These are phyloP conservation scores for Rhinolophus ferrumequinum DNA, from an alignment of 2,113 vertebrate genomes.

Conservation along the genomic window DNA sequence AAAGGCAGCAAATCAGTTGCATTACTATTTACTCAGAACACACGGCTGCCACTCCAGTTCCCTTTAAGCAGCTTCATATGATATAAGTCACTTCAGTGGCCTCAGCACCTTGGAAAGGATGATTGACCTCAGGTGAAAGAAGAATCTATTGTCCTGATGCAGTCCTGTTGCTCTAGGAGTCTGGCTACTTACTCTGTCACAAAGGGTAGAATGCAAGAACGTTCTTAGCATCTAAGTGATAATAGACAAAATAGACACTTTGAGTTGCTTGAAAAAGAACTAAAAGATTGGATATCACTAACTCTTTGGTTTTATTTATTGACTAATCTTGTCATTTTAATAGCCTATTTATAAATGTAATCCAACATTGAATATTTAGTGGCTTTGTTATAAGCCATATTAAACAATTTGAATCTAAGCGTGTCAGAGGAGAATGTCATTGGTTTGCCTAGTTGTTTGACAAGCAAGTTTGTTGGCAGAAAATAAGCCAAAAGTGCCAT, in stretches of 20 bases:
- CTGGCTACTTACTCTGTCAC: neutral
- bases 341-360: constrained; percentile 44
- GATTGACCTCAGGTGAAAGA: neutral
- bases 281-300: neutral
- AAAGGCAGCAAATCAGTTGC: neutral
- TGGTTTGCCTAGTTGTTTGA: neutral
- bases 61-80: neutral
- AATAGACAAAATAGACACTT: constrained; percentile 11
- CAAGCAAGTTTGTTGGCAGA: neutral
- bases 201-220: neutral
- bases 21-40: neutral
- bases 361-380: constrained; percentile 52
- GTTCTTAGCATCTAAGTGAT: neutral
- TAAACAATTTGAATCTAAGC: constrained; percentile 51
- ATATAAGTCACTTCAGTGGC: neutral
- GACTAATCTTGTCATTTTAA: constrained; percentile 50
- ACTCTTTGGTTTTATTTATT: constrained; percentile 43
- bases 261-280: constrained; percentile 13
- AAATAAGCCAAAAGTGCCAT: constrained; percentile 49
- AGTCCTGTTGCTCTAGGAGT: neutral
- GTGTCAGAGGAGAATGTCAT: constrained; percentile 41
- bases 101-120: neutral
- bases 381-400: constrained; percentile 41
- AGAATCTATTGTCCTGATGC: neutral
- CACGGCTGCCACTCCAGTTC: neutral